Evolutionary conservation across 2,888 invertebrate species (phyloP).

Genomic region (Diarsia brunnea): DNA sequence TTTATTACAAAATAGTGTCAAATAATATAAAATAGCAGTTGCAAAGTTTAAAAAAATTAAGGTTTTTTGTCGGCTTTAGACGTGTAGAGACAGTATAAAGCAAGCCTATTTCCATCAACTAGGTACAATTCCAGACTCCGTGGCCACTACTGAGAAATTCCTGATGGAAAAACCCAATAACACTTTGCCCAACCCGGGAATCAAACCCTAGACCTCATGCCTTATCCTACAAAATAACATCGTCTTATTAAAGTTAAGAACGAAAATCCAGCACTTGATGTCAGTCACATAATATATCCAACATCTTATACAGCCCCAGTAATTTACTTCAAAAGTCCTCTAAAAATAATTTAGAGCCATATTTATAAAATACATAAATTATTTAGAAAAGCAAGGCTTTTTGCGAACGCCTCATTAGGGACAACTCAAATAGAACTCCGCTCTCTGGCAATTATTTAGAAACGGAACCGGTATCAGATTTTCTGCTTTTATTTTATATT

Average conservation of each 20-base stretch:
- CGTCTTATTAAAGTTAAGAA: constrained; percentile 18
- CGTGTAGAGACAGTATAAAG: too few species aligned
- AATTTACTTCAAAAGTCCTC: constrained; percentile 28
- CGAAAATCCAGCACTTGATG: constrained; percentile 16
- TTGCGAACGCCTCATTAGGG: constrained; percentile 49
- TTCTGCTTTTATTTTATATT: constrained; percentile 21
- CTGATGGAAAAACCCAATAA: too few species aligned
- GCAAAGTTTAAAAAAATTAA: too few species aligned
- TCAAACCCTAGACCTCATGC: too few species aligned
- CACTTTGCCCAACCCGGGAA: too few species aligned
- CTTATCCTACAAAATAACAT: too few species aligned
- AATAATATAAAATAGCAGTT: too few species aligned
- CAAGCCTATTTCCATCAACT: too few species aligned
- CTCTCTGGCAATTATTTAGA: constrained; percentile 49
- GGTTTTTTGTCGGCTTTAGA: too few species aligned
- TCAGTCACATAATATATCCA: constrained; percentile 26
- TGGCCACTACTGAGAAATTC: too few species aligned
- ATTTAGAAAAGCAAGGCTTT: constrained; percentile 22
- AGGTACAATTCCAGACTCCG: too few species aligned
- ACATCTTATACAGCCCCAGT: constrained; percentile 34
- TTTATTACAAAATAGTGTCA: too few species aligned
- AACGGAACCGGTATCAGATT: constrained; percentile 10
- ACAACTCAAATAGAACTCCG: constrained; percentile 24
- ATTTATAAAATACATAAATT: constrained; percentile 39
- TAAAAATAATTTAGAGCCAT: constrained; percentile 25